Evolutionary conservation across 2,113 vertebrate genomes (phyloP).

Genomic region (Malurus elegans): DNA sequence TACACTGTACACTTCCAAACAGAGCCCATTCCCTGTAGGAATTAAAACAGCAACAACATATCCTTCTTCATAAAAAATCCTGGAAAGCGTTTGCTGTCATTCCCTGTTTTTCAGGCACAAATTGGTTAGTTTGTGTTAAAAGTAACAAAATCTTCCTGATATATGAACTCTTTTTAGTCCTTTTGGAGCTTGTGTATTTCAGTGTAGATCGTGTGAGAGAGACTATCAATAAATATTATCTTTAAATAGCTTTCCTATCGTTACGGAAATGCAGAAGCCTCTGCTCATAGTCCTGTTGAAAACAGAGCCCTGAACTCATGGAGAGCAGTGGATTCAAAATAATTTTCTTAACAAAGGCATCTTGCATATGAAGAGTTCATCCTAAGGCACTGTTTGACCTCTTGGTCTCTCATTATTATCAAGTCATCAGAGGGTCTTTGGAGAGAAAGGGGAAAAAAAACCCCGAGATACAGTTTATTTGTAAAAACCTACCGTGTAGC

Average conservation of each 20-base stretch:
- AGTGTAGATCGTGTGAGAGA: background rate
- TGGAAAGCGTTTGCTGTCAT: conserved; percentile 3
- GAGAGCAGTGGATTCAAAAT: conserved; percentile 61
- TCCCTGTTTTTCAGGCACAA: background rate
- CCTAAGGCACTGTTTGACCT: conserved; percentile 65
- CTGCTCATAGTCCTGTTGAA: conserved; percentile 37
- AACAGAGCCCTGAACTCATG: conserved; percentile 59
- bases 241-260: conserved; percentile 33
- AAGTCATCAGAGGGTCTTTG: conserved; percentile 60
- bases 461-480: conserved; percentile 53
- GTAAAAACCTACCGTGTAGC: conserved; percentile 33
- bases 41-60: background rate
- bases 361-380: conserved; percentile 63
- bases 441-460: conserved; percentile 1
- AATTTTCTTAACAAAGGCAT: conserved; percentile 70
- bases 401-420: conserved; percentile 66
- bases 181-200: background rate
- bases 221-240: conserved; percentile 49
- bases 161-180: background rate
- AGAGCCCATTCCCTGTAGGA: background rate
- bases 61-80: background rate
- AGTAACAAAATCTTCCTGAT: background rate
- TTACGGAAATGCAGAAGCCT: conserved; percentile 46
- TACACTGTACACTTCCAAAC: conserved; percentile 5
- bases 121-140: background rate